phyloP scores from a whole-genome alignment of 2,113 vertebrate species.

The Tinamus guttatus region DNA sequence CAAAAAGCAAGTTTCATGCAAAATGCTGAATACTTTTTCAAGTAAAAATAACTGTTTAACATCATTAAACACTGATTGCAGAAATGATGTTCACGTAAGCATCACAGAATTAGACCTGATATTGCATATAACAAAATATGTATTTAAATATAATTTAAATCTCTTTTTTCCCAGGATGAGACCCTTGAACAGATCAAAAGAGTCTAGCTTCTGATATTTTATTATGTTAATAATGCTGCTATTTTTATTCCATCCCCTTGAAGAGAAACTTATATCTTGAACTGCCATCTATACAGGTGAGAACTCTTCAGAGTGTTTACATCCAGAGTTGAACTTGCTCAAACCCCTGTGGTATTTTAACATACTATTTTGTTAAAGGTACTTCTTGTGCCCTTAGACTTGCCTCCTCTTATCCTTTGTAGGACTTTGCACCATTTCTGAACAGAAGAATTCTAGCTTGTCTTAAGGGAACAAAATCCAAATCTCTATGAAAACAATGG shows the following conservation, averaged over 20 bases:
- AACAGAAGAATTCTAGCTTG: background rate
- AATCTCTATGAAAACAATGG: background rate
- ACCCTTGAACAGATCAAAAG: background rate
- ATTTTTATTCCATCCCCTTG: background rate
- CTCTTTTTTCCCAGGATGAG: background rate
- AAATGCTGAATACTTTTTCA: background rate
- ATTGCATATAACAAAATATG: background rate
- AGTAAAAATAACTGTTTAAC: background rate
- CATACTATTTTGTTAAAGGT: background rate
- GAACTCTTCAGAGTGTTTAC: background rate
- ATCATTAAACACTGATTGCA: background rate
- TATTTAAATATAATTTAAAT: background rate
- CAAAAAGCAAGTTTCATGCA: background rate
- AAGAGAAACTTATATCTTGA: background rate
- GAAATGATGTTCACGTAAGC: background rate
- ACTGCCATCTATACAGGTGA: background rate
- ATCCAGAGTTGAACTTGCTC: background rate
- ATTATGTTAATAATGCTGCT: constrained; percentile 18
- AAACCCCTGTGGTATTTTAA: background rate
- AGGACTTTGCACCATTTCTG: background rate
- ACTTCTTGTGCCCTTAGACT: background rate
- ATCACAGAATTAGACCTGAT: background rate
- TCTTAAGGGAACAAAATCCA: background rate
- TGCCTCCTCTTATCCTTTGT: background rate
- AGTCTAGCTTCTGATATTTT: background rate